Percentiles rank a stretch among this genome's conserved stretches.
Conservation (phyloP, 1,140 invertebrate species). For the Leptopilina clavipes region DNA sequence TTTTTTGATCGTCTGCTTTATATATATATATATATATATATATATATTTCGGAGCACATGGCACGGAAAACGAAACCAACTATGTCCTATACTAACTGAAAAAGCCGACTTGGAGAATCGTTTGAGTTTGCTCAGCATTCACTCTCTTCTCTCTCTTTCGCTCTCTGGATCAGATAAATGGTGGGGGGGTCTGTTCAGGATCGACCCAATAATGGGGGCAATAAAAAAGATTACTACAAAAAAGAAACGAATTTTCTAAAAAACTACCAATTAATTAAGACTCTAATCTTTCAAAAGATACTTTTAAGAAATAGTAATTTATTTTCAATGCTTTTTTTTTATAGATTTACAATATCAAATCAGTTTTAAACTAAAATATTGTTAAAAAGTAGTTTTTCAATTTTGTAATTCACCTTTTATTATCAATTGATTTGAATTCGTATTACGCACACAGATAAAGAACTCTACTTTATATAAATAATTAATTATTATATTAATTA, state of each 20-base stretch:
- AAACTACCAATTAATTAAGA: neutral
- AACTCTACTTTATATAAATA: too few relatives aligned
- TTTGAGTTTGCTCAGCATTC: conserved; percentile 48
- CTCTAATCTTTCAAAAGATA: too few relatives aligned
- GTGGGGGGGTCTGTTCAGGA: conserved; percentile 45
- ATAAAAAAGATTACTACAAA: conserved; percentile 17
- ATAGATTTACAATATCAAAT: too few relatives aligned
- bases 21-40: neutral
- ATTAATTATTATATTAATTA: too few relatives aligned
- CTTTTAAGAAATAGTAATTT: too few relatives aligned
- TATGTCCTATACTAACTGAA: conserved; percentile 38
- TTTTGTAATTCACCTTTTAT: too few relatives aligned
- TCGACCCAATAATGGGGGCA: conserved; percentile 28
- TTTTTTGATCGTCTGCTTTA: neutral
- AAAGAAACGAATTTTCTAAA: neutral
- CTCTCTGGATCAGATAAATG: conserved; percentile 37
- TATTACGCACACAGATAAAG: too few relatives aligned
- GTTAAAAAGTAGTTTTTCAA: too few relatives aligned
- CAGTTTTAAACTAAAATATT: too few relatives aligned
- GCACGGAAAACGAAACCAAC: conserved; percentile 37
- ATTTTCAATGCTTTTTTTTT: too few relatives aligned
- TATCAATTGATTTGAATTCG: too few relatives aligned
- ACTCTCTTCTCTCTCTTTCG: conserved; percentile 33
- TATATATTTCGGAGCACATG: neutral
- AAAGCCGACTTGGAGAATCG: conserved; percentile 54